A percentile compares a stretch with the other conserved stretches of the same genome.
phyloP scores from a whole-genome alignment of 2,888 invertebrate species.

The Drosophila picticornis region DNA sequence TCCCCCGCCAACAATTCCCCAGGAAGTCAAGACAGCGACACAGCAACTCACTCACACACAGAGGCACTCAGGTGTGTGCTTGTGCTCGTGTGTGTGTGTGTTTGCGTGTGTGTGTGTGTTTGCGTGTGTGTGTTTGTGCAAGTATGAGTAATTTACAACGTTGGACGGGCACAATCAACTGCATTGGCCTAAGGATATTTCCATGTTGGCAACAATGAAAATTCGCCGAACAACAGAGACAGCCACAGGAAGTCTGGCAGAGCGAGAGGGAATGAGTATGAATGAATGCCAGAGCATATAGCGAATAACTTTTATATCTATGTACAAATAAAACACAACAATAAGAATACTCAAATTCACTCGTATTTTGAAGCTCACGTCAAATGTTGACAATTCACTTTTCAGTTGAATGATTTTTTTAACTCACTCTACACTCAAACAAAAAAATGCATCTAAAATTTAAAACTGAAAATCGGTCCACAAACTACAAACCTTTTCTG shows the following conservation, averaged over 20 bases:
- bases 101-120: background rate
- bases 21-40: conserved; percentile 66
- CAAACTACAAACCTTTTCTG: background rate
- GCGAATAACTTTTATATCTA: conserved; percentile 20
- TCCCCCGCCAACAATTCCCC: conserved; percentile 65
- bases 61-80: conserved; percentile 13
- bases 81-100: conserved; percentile 6
- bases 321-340: conserved; percentile 30
- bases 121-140: background rate
- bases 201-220: conserved; percentile 70
- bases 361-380: conserved; percentile 31
- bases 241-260: conserved; percentile 2
- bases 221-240: conserved; percentile 24
- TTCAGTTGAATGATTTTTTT: conserved; percentile 31
- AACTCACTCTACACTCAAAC: background rate
- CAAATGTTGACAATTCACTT: conserved; percentile 37
- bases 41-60: conserved; percentile 20
- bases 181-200: conserved; percentile 71
- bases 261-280: conserved; percentile 20
- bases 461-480: background rate
- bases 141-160: conserved; percentile 25
- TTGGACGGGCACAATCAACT: conserved; percentile 52
- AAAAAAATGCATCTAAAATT: background rate
- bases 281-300: background rate
- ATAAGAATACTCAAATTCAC: conserved; percentile 38